Base-by-base conservation (phyloP, 1,140 invertebrate species). In the Euura saliciscinereae region DNA sequence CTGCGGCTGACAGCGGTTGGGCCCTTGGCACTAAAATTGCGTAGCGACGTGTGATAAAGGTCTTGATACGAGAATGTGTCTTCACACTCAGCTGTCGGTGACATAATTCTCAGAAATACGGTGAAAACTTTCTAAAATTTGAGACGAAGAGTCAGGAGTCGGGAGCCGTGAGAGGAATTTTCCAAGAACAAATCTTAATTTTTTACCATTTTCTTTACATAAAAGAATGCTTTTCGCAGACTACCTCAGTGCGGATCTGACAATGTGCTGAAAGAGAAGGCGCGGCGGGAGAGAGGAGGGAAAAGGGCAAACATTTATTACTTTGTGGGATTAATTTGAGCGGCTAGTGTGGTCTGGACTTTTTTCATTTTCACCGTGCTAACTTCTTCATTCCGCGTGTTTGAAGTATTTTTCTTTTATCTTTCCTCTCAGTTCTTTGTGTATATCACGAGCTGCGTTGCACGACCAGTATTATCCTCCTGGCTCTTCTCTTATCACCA, bases 311-410 rank as follows among this genome's bases (percentile, higher is more conserved):
- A n/a, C 51, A 59, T 6, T 59, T 59, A 59, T 59, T 59, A 59
- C 51, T 59, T n/a, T n/a, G 51, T 59, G 51, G 51, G 51, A 59
- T 59, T 59, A 59, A 59, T 59, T 59, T 59, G 8, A 59, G 51
- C 10, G 51, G 28, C 28, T n/a, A 59, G 10, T 59, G 51, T 59
- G 51, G 51, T 59, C 51, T 8, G 51, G 51, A 59, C 51, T 4
- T 59, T 59, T 59, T 59, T 59, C 51, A 59, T 59, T 59, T 59
- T 59, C 6, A 59, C 51, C 8, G 51, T 4, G 51, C 13, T 28
- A 28, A 28, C 28, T 28, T 28, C 28, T 28, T 28, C 28, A 28
- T 28, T 28, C 28, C 28, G 28, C 6, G 3, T 59, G 8, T 59
- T 6, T 59, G 3, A 3, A 59, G 10, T 59, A 3, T 59, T 59